Base-by-base conservation (phyloP, 1,140 invertebrate genomes). In the Teleopsis dalmanni region DNA sequence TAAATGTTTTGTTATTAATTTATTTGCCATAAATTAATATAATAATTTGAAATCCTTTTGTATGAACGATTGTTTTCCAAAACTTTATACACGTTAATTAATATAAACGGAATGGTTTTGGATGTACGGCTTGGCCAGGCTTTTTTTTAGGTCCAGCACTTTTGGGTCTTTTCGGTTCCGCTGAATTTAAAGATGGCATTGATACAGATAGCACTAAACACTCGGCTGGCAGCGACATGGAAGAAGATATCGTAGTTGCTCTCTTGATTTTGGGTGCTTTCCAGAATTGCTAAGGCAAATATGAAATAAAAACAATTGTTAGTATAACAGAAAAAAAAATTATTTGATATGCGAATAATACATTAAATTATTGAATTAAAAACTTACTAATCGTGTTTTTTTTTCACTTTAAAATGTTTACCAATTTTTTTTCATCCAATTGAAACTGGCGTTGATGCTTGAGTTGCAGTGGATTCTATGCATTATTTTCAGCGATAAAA, bases 151-250 rank as follows among this genome's bases (percentile, higher is more conserved):
- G 55, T 22, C 65, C 59, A 22, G 65, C 65, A 40, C 65, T 69
- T 54, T 69, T 69, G 7, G 65, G 63, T 38, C 65, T 55, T 44
- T 60, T 70, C 19, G 54, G 53, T 45, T 65, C 62, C 23, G 23
- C 26, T 11, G 60, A 62, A 50, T 66, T 67, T 3, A 66, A 52
- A 19, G 67, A 70, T 48, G 66, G 64, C 59, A 70, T 70, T 38
- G 67, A 70, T 5, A 71, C 68, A 10, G 67, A 70, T 14, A 71
- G 50, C 11, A 71, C 65, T 22, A 71, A 45, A 34, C 68, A 71
- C 53, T 71, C 68, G 31, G 67, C 65, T 50, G 68, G 68, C 52
- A 71, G 55, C 36, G 68, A 71, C 62, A 71, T 69, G 47, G 65
- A 67, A 46, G 68, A 64, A 52, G 67, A 65, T 44, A 71, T 42